Evolutionary conservation across 2,113 vertebrate species (phyloP), one percentile per base, ranked within the genome.

Genomic region (Halichoeres trimaculatus): DNA sequence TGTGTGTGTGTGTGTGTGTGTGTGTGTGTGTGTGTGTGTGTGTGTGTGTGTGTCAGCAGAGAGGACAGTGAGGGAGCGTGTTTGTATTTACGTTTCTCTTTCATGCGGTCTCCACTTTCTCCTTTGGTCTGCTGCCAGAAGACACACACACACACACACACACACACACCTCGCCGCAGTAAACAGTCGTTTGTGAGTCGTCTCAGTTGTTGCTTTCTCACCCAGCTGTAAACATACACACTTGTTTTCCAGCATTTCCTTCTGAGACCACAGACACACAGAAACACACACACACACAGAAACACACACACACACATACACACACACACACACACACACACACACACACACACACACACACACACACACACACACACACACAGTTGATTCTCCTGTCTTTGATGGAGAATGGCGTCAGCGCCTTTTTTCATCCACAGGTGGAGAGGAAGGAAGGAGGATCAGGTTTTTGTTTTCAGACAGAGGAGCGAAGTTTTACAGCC

Each of bases 161-260:
- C 48, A 66, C 70, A 65, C 73, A 81, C 76, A 58, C 52, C 77
- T 52, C 16, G 11, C 68, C 52, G 80, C 78, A 74, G 80, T 93
- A 91, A 91, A 92, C 88, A 90, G 43, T 72, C 22, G 59, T 90
- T 86, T 83, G 86, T 88, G 90, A 83, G 60, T 63, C 14, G 26
- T 67, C 71, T 87, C 70, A 84, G 66, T 83, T 87, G 83, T 87
- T 90, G 79, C 78, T 81, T 89, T 91, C 89, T 93, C 82, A 87
- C 74, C 65, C 73, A 54, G 71, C 78, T 26, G 76, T 90, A 89
- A 91, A 91, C 86, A 81, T 72, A 76, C 84, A 87, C 74, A 80
- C 74, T 91, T 84, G 85, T 93, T 93, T 91, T 85, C 90, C 90
- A 75, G 85, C 85, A 83, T 86, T 83, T 78, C 80, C 67, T 36